phyloP scores from a whole-genome alignment of 2,113 vertebrate genomes.

The Bucco capensis region DNA sequence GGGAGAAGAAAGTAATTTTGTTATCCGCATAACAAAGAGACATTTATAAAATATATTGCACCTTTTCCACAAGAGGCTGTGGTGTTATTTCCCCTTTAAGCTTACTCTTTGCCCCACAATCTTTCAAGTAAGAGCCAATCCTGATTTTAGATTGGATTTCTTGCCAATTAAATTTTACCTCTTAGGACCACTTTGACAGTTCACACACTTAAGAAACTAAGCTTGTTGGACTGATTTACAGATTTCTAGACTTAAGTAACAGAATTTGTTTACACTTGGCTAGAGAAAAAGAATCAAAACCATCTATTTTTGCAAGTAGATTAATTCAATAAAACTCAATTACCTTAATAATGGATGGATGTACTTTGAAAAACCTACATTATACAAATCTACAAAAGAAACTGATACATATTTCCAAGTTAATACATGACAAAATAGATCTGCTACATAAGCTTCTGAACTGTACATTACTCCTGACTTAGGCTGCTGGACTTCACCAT shows the following conservation, averaged over 20 bases:
- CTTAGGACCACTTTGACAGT: not conserved
- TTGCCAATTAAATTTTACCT: not conserved
- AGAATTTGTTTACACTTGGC: not conserved
- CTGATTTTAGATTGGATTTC: not conserved
- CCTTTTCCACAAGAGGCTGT: not conserved
- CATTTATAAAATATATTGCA: not conserved
- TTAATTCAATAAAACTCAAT: not conserved
- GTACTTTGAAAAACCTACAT: not conserved
- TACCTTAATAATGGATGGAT: not conserved
- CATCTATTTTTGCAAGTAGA: not conserved
- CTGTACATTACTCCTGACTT: not conserved
- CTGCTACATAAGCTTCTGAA: accelerated
- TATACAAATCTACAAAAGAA: not conserved
- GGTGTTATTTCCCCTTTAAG: not conserved
- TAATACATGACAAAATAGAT: not conserved
- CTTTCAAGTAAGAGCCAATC: not conserved
- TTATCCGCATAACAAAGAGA: not conserved
- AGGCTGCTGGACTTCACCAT: not conserved
- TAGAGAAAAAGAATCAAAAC: not conserved
- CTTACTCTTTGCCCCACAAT: not conserved
- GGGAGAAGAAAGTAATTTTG: not conserved
- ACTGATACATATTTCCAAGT: not conserved
- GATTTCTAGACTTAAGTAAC: not conserved
- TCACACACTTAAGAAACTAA: not conserved
- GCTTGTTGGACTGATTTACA: not conserved